Evolutionary conservation across 2,113 vertebrate species (phyloP).

Genomic region (Pimephales promelas): DNA sequence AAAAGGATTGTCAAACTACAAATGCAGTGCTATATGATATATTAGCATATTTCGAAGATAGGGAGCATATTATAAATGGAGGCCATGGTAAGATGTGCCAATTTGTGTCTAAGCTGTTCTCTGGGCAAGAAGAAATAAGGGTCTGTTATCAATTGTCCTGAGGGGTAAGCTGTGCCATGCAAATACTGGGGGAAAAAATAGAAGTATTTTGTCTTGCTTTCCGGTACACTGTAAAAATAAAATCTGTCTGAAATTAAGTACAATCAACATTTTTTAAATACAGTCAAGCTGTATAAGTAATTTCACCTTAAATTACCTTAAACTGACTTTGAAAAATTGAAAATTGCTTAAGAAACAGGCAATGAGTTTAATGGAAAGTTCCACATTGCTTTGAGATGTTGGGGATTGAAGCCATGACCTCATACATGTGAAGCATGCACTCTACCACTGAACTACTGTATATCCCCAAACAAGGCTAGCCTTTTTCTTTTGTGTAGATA

Average conservation of each 20-base stretch:
- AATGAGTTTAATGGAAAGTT: no score
- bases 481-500: no score
- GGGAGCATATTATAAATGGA: neutral
- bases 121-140: neutral
- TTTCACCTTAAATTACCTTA: no score
- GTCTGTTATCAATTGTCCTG: neutral
- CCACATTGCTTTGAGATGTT: conserved; percentile 58
- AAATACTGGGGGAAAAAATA: neutral
- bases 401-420: conserved; percentile 68
- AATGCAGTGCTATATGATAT: neutral
- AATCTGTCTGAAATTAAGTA: no score
- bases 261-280: no score
- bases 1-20: neutral
- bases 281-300: no score
- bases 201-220: neutral
- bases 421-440: conserved; percentile 69
- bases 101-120: neutral
- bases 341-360: no score
- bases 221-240: no score
- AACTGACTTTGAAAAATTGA: no score
- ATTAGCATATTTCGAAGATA: conserved; percentile 11
- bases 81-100: neutral
- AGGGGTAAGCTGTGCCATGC: neutral
- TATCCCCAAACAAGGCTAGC: conserved; percentile 53
- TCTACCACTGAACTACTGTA: conserved; percentile 72